phyloP scores from a whole-genome alignment of 2,888 invertebrate genomes.

The Zonitis immaculata region DNA sequence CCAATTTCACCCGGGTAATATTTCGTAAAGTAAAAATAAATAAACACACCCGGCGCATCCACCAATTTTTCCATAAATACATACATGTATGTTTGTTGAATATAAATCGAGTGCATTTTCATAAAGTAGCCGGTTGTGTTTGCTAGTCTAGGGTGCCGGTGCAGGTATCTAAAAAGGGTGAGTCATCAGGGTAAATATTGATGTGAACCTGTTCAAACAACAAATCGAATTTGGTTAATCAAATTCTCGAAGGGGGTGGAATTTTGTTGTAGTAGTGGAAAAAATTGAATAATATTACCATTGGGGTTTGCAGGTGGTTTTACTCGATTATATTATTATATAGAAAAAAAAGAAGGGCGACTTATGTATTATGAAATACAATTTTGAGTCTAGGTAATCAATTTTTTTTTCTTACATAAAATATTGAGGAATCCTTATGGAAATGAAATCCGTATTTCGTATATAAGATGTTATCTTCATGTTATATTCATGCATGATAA shows the following conservation, averaged over 20 bases:
- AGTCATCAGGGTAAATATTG: conserved; percentile 20
- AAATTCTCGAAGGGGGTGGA: conserved; percentile 10
- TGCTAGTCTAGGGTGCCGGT: not conserved
- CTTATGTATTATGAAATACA: not conserved
- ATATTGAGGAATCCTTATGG: too few relatives aligned
- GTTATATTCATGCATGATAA: conserved; percentile 8
- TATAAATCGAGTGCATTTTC: not conserved
- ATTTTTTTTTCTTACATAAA: too few relatives aligned
- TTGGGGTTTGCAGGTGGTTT: conserved; percentile 23
- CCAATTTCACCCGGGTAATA: not conserved
- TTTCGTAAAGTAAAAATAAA: too few relatives aligned
- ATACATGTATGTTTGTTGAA: not conserved
- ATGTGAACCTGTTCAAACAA: conserved; percentile 20
- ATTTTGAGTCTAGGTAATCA: too few relatives aligned
- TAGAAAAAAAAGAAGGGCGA: conserved; percentile 14
- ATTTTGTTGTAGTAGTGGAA: not conserved
- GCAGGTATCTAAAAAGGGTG: conserved; percentile 8
- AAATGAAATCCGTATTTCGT: too few relatives aligned
- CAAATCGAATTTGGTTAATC: conserved; percentile 23
- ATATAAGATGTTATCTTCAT: too few relatives aligned
- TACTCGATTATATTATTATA: too few relatives aligned
- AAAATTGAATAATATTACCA: conserved; percentile 13
- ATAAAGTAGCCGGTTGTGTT: not conserved
- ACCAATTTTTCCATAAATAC: not conserved
- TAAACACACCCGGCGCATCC: not conserved